Conservation (phyloP, 2,113 vertebrate species). For the Mandrillus leucophaeus region DNA sequence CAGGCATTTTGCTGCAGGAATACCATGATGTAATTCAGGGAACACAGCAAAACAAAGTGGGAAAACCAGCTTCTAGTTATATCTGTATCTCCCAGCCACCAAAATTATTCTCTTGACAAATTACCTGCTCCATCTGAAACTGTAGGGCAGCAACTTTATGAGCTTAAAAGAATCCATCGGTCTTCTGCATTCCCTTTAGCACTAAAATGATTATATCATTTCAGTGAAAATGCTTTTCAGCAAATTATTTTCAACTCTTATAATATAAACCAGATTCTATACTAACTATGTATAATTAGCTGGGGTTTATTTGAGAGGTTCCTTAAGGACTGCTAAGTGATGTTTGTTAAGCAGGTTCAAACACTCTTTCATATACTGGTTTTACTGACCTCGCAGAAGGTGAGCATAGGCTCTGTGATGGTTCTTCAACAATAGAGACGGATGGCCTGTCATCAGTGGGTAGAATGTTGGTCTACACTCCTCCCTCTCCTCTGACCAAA, state of each 20-base stretch:
- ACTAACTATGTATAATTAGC: neutral
- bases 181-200: neutral
- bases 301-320: neutral
- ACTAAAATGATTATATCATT: neutral
- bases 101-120: neutral
- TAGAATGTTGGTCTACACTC: neutral
- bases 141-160: neutral
- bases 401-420: neutral
- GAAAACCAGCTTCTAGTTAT: neutral
- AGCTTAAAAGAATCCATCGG: neutral
- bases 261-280: neutral
- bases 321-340: neutral
- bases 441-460: neutral
- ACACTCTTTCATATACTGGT: neutral
- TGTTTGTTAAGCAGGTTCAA: conserved; percentile 4
- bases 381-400: neutral
- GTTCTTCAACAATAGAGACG: neutral
- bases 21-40: neutral
- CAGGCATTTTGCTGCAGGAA: neutral
- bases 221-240: neutral
- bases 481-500: neutral
- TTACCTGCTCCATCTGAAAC: conserved; percentile 18
- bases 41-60: neutral
- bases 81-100: neutral
- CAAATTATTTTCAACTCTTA: neutral